Base-by-base conservation (phyloP, 2,888 invertebrate species). In the Frankliniella intonsa region DNA sequence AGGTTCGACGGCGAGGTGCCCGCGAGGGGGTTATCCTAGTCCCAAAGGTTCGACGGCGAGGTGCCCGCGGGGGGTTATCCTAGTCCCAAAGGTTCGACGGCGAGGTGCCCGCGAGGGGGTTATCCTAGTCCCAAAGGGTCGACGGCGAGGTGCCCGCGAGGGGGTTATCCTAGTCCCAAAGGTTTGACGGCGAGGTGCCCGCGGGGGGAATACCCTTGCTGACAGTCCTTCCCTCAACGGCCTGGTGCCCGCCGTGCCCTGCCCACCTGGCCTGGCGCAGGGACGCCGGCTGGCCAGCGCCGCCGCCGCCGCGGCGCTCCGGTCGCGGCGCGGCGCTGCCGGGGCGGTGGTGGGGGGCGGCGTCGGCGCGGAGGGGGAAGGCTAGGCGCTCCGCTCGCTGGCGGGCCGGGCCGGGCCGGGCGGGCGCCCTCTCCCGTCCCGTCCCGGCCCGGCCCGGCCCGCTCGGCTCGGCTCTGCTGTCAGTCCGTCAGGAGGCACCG, bases 391-490 rank as follows among this genome's bases (percentile, higher is more conserved):
- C 79, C 50, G 50, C 49, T 82, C 81, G 81, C 81, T 81, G 80
- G 82, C 80, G 82, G 80, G 81, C 38, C 69, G 51, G 82, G 49
- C 81, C 81, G 69, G 55, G 80, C 50, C 25, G 27, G 50, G 69
- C 81, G 83, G 80, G 82, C 76, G 80, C 82, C 81, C 82, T 80
- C 65, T 81, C 83, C 81, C 80, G 55, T 62, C 83, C 82, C 82
- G 82, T 82, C 76, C 83, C 62, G 80, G n/a, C 69, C 55, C 79
- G 49, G 51, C 50, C 82, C 62, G 82, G 82, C 14, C 79, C 69
- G 79, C 69, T 80, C 82, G 80, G 55, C 81, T 51, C 81, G 76
- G 81, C 65, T 11, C 65, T 11, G 22, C 69, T 22, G 22, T 7
- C 22, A 76, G 69, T 76, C 69, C 22, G 69, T 76, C 69, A 76